Base-by-base conservation (phyloP, 2,113 vertebrate genomes). In the Australoheros scitulus region DNA sequence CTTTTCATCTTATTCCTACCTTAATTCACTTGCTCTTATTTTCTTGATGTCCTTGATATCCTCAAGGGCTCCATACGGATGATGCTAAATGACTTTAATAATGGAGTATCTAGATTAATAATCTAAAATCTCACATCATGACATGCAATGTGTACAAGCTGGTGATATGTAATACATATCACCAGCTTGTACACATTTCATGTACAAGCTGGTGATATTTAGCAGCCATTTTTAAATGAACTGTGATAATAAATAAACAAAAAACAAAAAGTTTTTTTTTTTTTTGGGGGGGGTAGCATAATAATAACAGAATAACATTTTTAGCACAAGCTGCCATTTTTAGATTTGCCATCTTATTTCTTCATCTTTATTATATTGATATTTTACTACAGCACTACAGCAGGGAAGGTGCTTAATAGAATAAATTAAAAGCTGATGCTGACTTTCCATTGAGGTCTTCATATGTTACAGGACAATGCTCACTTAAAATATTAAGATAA, bases 21-120 rank as follows among this genome's bases (percentile, higher is more conserved):
- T 80, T 61, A 65, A 70, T 86, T 83, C 2, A 59, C 11, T 80
- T 1, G 5, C 41, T 78, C 34, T 74, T 56, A 26, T 83, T 89
- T 79, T 78, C 59, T 80, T 60, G 72, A 86, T 86, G 79, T 77
- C 76, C 81, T 86, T 75, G 47, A 86, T 86, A 82, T 87, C 34
- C 22, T 80, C 20, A 58, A 61, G 24, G 56, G 29, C 26, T 52
- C 74, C 38, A 55, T 56, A 32, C 6, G 22, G 32, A 86, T 61
- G 56, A 70, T 32, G 56, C 63, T 55, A 43, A 79, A 77, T 55
- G n/a, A 79, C 29, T 68, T 72, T 50, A 57, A 65, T 86, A 50
- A 79, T 2, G 13, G 7, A 57, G 24, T 63, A 77, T 83, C 77
- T 79, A 64, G 29, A 87, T 75, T 32, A 20, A 83, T 59, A 34